Percentiles rank a stretch among this genome's conserved stretches.
phyloP scores from a whole-genome alignment of 2,797 vertebrate species.

The Discoglossus pictus region DNA sequence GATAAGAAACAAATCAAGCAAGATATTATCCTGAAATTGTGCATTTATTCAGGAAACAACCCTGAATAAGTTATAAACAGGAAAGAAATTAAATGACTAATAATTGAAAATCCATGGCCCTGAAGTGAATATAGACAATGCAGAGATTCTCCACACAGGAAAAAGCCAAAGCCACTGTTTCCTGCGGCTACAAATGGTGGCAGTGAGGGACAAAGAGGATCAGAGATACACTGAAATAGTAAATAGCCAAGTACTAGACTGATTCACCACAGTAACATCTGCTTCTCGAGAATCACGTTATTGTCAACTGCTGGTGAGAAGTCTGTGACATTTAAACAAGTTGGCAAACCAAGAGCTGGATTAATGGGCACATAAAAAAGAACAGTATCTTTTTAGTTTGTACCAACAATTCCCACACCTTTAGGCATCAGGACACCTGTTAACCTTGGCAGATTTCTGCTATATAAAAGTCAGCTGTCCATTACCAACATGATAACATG shows the following conservation, averaged over 20 bases:
- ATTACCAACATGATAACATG: too few species aligned
- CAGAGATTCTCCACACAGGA: too few species aligned
- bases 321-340: constrained; percentile 26
- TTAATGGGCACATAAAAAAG: constrained; percentile 16
- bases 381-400: constrained; percentile 26
- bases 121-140: too few species aligned
- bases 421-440: not conserved
- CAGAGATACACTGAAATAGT: constrained; percentile 18
- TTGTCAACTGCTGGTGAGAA: constrained; percentile 21
- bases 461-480: too few species aligned
- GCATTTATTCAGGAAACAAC: too few species aligned
- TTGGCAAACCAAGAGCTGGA: not conserved
- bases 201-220: not conserved
- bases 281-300: constrained; percentile 3
- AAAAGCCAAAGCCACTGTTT: too few species aligned
- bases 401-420: constrained; percentile 8
- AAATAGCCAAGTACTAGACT: constrained; percentile 11
- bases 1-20: too few species aligned
- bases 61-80: too few species aligned
- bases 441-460: too few species aligned
- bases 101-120: too few species aligned
- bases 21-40: too few species aligned
- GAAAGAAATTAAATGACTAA: too few species aligned
- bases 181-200: constrained; percentile 18
- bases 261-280: constrained; percentile 23